phyloP scores from a whole-genome alignment of 2,113 vertebrate genomes.

The Craseonycteris thonglongyai region DNA sequence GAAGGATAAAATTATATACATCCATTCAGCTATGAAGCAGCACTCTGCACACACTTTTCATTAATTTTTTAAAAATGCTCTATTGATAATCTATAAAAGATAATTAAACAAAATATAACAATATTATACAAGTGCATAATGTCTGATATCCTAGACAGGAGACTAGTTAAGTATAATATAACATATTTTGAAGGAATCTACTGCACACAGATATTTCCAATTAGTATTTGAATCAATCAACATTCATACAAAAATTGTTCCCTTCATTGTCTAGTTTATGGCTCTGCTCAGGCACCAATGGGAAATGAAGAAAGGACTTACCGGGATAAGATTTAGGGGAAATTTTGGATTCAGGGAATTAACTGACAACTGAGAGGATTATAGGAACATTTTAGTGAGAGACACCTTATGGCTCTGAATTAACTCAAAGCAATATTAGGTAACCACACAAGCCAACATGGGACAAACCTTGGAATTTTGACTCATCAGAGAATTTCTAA shows the following conservation, averaged over 20 bases:
- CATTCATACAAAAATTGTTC: conserved; percentile 77
- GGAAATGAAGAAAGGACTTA: conserved; percentile 73
- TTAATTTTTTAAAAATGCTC: conserved; percentile 46
- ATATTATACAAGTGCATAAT: conserved; percentile 65
- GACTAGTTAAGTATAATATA: conserved; percentile 77
- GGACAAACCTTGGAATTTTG: conserved; percentile 68
- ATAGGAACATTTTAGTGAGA: conserved; percentile 6
- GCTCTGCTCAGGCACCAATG: conserved; percentile 70
- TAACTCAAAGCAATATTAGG: conserved; percentile 18
- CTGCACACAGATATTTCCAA: conserved; percentile 80
- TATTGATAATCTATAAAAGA: conserved; percentile 74
- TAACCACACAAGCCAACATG: conserved; percentile 17
- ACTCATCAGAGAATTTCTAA: conserved; percentile 69
- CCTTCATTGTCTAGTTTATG: conserved; percentile 75
- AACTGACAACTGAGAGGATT: neutral
- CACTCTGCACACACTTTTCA: conserved; percentile 51
- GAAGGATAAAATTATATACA: conserved; percentile 69
- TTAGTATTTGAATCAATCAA: conserved; percentile 80
- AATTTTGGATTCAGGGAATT: neutral
- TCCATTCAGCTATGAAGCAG: conserved; percentile 45
- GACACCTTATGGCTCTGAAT: neutral
- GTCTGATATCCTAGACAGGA: conserved; percentile 75
- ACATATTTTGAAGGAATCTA: conserved; percentile 76
- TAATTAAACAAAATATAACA: conserved; percentile 72
- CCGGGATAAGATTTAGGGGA: conserved; percentile 59